A percentile compares a stretch with the other conserved stretches of the same genome.
phyloP scores from a whole-genome alignment of 2,888 invertebrate genomes.

The Drosophila quinaria region DNA sequence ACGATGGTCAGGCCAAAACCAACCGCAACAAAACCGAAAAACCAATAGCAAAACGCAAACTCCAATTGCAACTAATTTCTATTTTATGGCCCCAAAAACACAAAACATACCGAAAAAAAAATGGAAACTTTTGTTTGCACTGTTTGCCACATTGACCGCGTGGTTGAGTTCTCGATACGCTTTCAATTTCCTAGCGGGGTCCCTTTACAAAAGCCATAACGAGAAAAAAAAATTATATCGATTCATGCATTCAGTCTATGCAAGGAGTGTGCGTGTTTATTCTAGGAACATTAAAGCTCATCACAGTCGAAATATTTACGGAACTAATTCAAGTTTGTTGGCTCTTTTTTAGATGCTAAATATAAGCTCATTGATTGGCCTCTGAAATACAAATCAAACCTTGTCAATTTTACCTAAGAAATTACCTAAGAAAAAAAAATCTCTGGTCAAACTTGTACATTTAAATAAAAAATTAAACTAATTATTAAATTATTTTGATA shows the following conservation, averaged over 20 bases:
- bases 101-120: conserved; percentile 4
- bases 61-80: conserved; percentile 80
- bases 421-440: too few relatives aligned
- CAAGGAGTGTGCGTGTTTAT: background rate
- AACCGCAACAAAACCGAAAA: conserved; percentile 68
- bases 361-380: background rate
- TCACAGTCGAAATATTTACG: background rate
- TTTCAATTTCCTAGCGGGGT: conserved; percentile 76
- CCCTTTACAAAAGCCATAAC: conserved; percentile 47
- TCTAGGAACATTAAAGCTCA: background rate
- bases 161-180: conserved; percentile 68
- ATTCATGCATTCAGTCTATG: conserved; percentile 8
- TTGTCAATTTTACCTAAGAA: too few relatives aligned
- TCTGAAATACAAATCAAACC: too few relatives aligned
- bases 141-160: conserved; percentile 72
- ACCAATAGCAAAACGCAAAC: conserved; percentile 77
- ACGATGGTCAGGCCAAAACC: conserved; percentile 47
- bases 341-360: background rate
- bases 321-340: background rate
- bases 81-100: conserved; percentile 62
- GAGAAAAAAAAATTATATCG: conserved; percentile 15
- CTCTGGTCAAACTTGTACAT: too few relatives aligned
- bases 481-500: too few relatives aligned
- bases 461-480: too few relatives aligned
- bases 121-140: conserved; percentile 61